Evolutionary conservation across 2,113 vertebrate genomes (phyloP), one percentile per base, ranked within the genome.

Genomic region (Artemisiospiza belli): DNA sequence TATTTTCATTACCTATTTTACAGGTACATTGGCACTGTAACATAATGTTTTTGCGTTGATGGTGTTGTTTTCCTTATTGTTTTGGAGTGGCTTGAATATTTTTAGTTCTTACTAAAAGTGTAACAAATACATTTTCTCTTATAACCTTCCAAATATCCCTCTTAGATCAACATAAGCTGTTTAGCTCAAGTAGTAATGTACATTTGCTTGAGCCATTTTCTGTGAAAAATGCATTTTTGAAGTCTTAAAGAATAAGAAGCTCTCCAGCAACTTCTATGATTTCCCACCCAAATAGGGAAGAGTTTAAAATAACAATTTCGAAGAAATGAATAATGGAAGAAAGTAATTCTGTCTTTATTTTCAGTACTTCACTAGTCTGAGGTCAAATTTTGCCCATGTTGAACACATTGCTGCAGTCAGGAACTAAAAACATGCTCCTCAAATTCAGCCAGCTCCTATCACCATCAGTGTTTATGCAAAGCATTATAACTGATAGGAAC

Each of bases 401-500:
- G 1, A 59, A 83, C 72, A 51, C 19, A 51, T 47, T 33, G 63
- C 57, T 81, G 69, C 93, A 94, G 84, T 57, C 89, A 89, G 63
- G 73, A 94, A 69, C 68, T 58, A 72, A 94, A 96, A 97, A 16
- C 49, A 10, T 35, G 14, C 37, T 82, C 77, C 73, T 37, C 63
- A 94, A 91, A 90, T 88, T 89, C 77, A 83, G 83, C 15, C 55
- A 78, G 76, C 66, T 93, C 43, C 96, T 92, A 74, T 67, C 62
- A 70, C 28, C 74, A 8, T 82, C 77, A 61, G 14, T 89, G 90
- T 92, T 97, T 97, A 69, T 83, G 87, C 64, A 95, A 89, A 59
- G 63, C 70, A 94, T 96, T 96, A 92, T 90, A 89, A 94, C 39
- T 57, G 55, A 79, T 94, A 79, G 6, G 61, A 95, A 74, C 52